Conservation (phyloP, 2,888 invertebrate species). For the Meliscaeva auricollis region DNA sequence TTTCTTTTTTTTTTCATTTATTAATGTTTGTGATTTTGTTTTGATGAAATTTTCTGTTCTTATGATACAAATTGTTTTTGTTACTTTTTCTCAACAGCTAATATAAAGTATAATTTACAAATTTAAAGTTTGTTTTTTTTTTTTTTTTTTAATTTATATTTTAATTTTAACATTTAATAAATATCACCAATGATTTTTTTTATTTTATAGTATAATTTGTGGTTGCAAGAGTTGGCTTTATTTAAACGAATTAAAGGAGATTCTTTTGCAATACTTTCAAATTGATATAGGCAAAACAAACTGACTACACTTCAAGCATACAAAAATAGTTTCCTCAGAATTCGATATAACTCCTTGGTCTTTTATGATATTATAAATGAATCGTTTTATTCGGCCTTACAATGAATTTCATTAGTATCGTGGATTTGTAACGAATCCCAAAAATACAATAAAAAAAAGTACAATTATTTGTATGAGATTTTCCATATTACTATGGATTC, state of each 20-base stretch:
- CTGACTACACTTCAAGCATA: background rate
- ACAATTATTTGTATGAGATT: too few species aligned
- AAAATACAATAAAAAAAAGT: too few species aligned
- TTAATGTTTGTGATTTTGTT: conserved; percentile 63
- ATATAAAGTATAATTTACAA: conserved; percentile 68
- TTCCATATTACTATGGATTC: too few species aligned
- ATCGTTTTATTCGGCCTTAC: too few species aligned
- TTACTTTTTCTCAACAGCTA: conserved; percentile 65
- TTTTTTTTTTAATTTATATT: conserved; percentile 31
- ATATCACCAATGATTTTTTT: conserved; percentile 70
- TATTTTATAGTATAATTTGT: conserved; percentile 40
- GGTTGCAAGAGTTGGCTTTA: conserved; percentile 38
- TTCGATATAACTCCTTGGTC: too few species aligned
- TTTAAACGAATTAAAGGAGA: conserved; percentile 13
- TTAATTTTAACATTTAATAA: conserved; percentile 69
- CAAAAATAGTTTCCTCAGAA: too few species aligned
- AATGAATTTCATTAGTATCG: too few species aligned
- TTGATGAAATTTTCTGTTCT: conserved; percentile 44
- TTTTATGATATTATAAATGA: too few species aligned
- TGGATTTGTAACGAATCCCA: too few species aligned
- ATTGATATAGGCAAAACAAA: background rate
- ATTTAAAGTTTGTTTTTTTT: conserved; percentile 40
- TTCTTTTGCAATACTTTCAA: conserved; percentile 12
- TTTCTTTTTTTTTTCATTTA: conserved; percentile 17
- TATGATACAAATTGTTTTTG: conserved; percentile 66